phyloP scores from a whole-genome alignment of 1,140 invertebrate species.

The Panagrolaimus sp. region DNA sequence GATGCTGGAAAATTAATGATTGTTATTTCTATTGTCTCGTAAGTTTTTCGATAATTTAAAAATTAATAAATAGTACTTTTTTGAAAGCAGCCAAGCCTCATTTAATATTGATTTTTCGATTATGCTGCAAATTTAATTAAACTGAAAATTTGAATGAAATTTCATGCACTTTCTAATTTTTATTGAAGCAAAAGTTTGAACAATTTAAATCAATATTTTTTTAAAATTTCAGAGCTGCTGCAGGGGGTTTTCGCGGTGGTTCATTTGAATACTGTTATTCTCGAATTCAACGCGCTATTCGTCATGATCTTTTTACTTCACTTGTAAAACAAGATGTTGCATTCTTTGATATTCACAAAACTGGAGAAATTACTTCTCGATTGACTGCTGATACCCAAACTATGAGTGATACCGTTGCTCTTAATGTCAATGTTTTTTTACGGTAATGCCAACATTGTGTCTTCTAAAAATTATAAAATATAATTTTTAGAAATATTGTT shows the following conservation, averaged over 20 bases:
- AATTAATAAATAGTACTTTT: too few species aligned
- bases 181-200: too few species aligned
- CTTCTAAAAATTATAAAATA: background rate
- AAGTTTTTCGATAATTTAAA: constrained; percentile 13
- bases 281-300: constrained; percentile 33
- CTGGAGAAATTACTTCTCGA: constrained; percentile 49
- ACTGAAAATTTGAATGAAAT: too few species aligned
- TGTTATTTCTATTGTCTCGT: constrained; percentile 16
- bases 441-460: constrained; percentile 17
- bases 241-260: constrained; percentile 37
- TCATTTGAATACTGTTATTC: constrained; percentile 39
- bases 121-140: too few species aligned
- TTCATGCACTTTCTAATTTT: too few species aligned
- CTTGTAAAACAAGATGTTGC: constrained; percentile 36
- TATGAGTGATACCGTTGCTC: constrained; percentile 53
- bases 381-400: constrained; percentile 53
- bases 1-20: constrained; percentile 31
- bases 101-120: too few species aligned
- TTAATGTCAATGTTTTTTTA: constrained; percentile 51
- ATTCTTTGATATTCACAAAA: constrained; percentile 29
- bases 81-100: too few species aligned
- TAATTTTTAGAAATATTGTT: constrained; percentile 28
- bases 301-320: constrained; percentile 36
- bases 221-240: constrained; percentile 22
- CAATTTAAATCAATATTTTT: background rate